phyloP scores from a whole-genome alignment of 2,888 invertebrate genomes.

The Hemistola chrysoprasaria region DNA sequence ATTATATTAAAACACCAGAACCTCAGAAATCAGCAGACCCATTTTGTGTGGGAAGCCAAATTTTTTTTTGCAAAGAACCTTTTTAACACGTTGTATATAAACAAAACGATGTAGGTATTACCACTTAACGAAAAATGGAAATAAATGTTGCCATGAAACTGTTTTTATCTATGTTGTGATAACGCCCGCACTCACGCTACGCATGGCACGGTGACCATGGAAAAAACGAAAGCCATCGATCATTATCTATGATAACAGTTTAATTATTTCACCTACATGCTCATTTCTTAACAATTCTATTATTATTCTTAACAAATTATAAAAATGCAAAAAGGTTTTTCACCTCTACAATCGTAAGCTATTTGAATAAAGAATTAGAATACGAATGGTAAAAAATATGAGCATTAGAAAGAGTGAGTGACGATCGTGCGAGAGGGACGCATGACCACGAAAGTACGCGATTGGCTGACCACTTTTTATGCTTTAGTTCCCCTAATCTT shows the following conservation, averaged over 20 bases:
- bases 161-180: slow-evolving; percentile 54
- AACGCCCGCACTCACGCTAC: slow-evolving; percentile 50
- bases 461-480: slow-evolving; percentile 81
- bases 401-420: slow-evolving; percentile 74
- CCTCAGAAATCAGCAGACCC: no score
- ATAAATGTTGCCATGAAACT: slow-evolving; percentile 44
- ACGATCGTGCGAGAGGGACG: slow-evolving; percentile 55
- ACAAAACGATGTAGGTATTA: no score
- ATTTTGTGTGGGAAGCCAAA: no score
- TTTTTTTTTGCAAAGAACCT: no score
- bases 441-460: slow-evolving; percentile 44
- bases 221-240: slow-evolving; percentile 59
- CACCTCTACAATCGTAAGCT: slow-evolving; percentile 71
- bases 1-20: no score
- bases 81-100: no score
- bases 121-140: slow-evolving; percentile 42
- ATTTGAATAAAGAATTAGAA: slow-evolving; percentile 80
- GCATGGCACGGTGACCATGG: slow-evolving; percentile 46
- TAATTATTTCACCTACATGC: slow-evolving; percentile 36
- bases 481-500: slow-evolving; percentile 81
- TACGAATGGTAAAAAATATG: slow-evolving; percentile 79
- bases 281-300: no score
- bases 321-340: slow-evolving; percentile 59
- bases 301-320: no score
- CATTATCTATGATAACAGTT: slow-evolving; percentile 55